phyloP scores from a whole-genome alignment of 2,888 invertebrate genomes.

The Dastarcus helophoroides region DNA sequence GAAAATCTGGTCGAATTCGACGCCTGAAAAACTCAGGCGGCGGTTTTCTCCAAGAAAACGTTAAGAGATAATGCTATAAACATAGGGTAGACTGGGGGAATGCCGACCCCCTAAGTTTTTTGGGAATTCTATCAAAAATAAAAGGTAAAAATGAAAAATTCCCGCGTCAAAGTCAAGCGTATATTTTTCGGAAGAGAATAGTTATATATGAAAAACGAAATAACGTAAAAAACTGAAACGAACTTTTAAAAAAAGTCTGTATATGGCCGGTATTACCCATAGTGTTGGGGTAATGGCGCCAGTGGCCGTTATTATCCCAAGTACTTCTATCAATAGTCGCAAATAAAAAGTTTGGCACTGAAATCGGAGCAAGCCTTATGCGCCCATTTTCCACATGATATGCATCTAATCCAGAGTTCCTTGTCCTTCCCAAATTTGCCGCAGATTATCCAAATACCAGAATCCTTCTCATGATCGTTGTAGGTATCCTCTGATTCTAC shows the following conservation, averaged over 20 bases:
- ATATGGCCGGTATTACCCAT: conserved; percentile 1
- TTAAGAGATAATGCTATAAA: too few species aligned
- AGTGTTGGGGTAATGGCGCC: not conserved
- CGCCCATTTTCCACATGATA: not conserved
- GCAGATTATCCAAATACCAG: conserved; percentile 1
- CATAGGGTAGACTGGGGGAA: conserved; percentile 3
- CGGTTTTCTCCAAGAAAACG: too few species aligned
- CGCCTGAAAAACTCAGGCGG: too few species aligned
- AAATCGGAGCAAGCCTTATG: conserved; percentile 2
- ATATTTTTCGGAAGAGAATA: conserved; percentile 1
- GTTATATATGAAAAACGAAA: not conserved
- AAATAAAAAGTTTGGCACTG: conserved; percentile 2
- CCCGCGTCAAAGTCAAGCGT: not conserved
- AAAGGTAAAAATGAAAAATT: not conserved
- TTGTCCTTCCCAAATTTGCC: conserved; percentile 3
- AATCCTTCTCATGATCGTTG: not conserved
- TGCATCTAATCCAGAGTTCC: conserved; percentile 4
- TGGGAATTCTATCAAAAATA: not conserved
- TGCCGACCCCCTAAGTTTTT: conserved; percentile 1
- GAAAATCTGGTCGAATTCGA: too few species aligned
- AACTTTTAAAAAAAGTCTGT: not conserved
- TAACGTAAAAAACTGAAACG: not conserved
- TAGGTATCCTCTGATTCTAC: too few species aligned
- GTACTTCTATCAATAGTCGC: conserved; percentile 1
- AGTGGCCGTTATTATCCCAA: not conserved